Evolutionary conservation across 2,113 vertebrate species (phyloP).

Genomic region (Zonotrichia leucophrys): DNA sequence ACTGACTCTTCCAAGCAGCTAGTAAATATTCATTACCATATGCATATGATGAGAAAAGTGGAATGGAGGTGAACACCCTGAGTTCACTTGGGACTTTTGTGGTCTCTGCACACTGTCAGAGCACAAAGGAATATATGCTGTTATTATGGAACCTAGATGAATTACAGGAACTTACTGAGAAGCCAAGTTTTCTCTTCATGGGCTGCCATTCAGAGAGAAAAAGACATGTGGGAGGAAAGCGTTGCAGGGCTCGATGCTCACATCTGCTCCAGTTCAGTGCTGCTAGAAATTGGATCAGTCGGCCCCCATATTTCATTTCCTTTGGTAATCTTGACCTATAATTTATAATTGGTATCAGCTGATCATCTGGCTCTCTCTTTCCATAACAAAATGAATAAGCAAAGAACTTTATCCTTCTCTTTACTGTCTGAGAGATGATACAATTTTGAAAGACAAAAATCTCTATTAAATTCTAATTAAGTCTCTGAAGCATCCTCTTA

Average conservation of each 20-base stretch:
- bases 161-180: background rate
- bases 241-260: background rate
- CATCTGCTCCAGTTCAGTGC: slow-evolving; percentile 51
- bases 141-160: slow-evolving; percentile 14
- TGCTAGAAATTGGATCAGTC: slow-evolving; percentile 34
- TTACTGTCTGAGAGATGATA: background rate
- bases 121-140: background rate
- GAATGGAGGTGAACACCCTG: slow-evolving; percentile 12
- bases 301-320: slow-evolving; percentile 45
- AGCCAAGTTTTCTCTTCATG: slow-evolving; percentile 25
- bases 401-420: slow-evolving; percentile 5
- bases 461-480: slow-evolving; percentile 13
- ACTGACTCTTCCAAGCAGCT: background rate
- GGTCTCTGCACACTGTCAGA: slow-evolving; percentile 24
- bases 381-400: background rate
- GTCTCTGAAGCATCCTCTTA: background rate
- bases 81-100: background rate
- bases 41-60: slow-evolving; percentile 19
- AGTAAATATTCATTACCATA: slow-evolving; percentile 31
- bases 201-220: slow-evolving; percentile 13
- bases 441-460: slow-evolving; percentile 11
- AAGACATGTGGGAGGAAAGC: slow-evolving; percentile 42
- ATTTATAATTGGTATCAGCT: slow-evolving; percentile 56
- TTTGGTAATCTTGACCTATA: slow-evolving; percentile 49
- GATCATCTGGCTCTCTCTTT: slow-evolving; percentile 32